Base-by-base conservation (phyloP, 2,888 invertebrate species). In the Eumerus sabulonum region DNA sequence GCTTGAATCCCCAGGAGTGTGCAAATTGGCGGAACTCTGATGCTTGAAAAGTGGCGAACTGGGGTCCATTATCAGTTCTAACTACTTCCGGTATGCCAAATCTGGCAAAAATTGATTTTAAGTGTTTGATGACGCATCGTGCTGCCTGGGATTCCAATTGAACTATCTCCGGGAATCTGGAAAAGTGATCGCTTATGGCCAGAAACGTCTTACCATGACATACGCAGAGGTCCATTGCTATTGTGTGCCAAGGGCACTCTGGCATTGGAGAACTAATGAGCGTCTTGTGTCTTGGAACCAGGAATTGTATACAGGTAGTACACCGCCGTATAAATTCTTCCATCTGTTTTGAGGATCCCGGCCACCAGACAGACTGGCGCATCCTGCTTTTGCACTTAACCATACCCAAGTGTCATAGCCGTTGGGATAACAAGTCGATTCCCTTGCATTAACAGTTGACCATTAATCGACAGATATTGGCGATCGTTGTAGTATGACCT, bases 1-100 rank as follows among this genome's bases (percentile, higher is more conserved):
- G n/a, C n/a, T n/a, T n/a, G 12, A 45, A 47, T 18, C 54, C 53
- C 64, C 54, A 36, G 5, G 36, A 36, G 36, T 36, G 7, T 11
- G 36, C 36, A 36, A 36, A 36, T 11, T 11, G 5, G 11, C 36
- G 36, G 11, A 36, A 36, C 36, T 36, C 36, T 11, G 36, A 36
- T 11, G 36, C 11, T 11, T 36, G 36, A 11, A 36, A 5, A 9
- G 36, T 5, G 11, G 36, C 36, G 11, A 36, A 36, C 36, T 36
- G 36, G 36, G 36, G 36, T 9, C 36, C 36, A 36, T 36, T 36
- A 36, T 36, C 36, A 11, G 36, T 36, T 11, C 36, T 11, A 42
- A 42, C n/a, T 3, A 42, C n/a, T 42, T 42, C 42, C n/a, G 42
- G 42, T 42, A 42, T 42, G n/a, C 42, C 42, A 12, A 42, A 42